Percentiles rank a stretch among this genome's conserved stretches.
Conservation (phyloP, 2,797 vertebrate species). For the Gallinago stenura region DNA sequence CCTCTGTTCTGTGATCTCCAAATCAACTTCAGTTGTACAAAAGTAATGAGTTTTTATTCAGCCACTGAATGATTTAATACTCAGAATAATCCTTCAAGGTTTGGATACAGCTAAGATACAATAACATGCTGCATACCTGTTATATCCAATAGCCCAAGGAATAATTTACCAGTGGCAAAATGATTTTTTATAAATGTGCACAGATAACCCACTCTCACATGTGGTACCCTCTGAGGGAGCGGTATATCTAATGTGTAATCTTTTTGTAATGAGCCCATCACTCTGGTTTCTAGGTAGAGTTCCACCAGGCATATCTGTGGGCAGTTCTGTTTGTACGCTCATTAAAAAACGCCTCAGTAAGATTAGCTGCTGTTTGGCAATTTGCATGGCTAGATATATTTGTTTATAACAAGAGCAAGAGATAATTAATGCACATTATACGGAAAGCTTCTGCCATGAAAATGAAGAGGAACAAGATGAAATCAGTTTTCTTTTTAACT, state of each 20-base stretch:
- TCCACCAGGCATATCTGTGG: conserved; percentile 48
- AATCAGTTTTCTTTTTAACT: conserved; percentile 31
- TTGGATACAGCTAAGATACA: not conserved
- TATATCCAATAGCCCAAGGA: not conserved
- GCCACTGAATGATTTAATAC: not conserved
- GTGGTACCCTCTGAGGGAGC: not conserved
- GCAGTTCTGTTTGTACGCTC: conserved; percentile 17
- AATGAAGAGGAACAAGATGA: not conserved
- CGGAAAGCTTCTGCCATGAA: not conserved
- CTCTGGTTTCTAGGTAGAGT: conserved; percentile 33
- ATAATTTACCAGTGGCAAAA: not conserved
- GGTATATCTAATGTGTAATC: conserved; percentile 22
- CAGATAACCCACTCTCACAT: not conserved
- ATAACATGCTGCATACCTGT: fast-evolving
- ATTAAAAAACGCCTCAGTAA: not conserved
- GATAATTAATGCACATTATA: not conserved
- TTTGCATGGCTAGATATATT: conserved; percentile 22
- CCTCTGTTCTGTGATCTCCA: not conserved
- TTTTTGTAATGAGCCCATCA: conserved; percentile 48
- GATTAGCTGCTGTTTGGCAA: conserved; percentile 43
- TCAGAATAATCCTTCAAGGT: not conserved
- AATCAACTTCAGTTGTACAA: not conserved
- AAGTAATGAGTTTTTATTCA: not conserved
- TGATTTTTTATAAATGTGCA: not conserved
- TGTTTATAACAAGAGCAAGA: conserved; percentile 45